Percentiles rank a stretch among this genome's conserved stretches.
Conservation (phyloP, 2,113 vertebrate genomes). For the Rhombomys opimus region DNA sequence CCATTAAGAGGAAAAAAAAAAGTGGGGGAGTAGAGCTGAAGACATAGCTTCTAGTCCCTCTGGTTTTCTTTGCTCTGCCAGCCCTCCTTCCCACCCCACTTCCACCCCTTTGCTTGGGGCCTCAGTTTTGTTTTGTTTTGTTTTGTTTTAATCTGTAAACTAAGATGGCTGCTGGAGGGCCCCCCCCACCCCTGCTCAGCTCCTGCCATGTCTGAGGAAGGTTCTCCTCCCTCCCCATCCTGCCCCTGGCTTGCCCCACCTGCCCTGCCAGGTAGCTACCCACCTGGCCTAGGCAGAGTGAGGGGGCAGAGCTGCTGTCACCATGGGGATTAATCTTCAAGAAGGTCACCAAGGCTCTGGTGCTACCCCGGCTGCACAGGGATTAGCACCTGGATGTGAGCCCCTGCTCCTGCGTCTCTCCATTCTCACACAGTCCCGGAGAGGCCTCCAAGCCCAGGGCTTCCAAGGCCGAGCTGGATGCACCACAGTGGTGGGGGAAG, state of each 20-base stretch:
- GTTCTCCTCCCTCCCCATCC: not conserved
- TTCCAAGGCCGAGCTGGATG: slow-evolving; percentile 49
- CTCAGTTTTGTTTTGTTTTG: not conserved
- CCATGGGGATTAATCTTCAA: slow-evolving; percentile 89
- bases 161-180: not conserved
- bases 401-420: not conserved
- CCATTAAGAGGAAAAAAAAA: not conserved
- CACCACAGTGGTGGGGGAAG: not conserved
- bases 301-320: slow-evolving; percentile 77
- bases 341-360: slow-evolving; percentile 86
- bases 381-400: slow-evolving; percentile 85
- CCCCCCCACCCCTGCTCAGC: slow-evolving; percentile 11
- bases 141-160: not conserved
- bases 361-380: slow-evolving; percentile 81
- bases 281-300: slow-evolving; percentile 56
- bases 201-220: not conserved
- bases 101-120: not conserved
- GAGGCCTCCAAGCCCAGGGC: not conserved
- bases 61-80: not conserved
- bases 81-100: not conserved
- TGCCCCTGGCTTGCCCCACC: not conserved
- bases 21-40: not conserved
- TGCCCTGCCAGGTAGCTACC: not conserved
- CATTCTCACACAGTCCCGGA: slow-evolving; percentile 1
- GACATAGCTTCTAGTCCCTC: not conserved